phyloP scores from a whole-genome alignment of 2,113 vertebrate genomes.

The Vicugna pacos region DNA sequence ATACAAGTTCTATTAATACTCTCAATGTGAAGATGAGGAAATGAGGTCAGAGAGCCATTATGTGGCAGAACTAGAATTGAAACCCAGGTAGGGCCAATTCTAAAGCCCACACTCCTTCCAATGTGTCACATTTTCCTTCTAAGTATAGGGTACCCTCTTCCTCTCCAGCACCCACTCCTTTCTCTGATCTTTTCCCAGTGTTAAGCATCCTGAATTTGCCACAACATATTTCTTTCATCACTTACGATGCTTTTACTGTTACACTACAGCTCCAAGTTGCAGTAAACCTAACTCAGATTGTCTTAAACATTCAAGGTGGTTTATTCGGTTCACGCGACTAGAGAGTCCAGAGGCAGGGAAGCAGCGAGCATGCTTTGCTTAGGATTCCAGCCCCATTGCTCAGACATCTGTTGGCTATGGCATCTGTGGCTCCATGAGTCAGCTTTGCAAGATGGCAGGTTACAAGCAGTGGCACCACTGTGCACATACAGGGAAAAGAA shows the following conservation, averaged over 20 bases:
- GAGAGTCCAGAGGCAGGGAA: neutral
- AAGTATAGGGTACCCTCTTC: neutral
- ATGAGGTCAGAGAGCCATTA: neutral
- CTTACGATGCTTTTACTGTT: neutral
- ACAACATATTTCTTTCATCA: neutral
- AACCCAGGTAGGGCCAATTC: neutral
- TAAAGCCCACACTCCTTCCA: neutral
- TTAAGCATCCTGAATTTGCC: neutral
- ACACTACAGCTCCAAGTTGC: neutral
- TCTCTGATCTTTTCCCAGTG: neutral
- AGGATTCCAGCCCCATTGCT: neutral
- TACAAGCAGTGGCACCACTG: neutral
- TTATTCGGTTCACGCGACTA: neutral
- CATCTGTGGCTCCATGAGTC: neutral
- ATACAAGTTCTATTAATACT: neutral
- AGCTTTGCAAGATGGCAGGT: neutral
- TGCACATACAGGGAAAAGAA: neutral
- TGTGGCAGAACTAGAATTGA: constrained; percentile 6
- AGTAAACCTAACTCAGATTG: constrained; percentile 10
- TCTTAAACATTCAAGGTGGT: neutral
- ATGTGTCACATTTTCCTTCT: neutral
- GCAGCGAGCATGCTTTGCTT: neutral
- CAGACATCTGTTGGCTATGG: neutral
- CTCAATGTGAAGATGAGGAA: constrained; percentile 12
- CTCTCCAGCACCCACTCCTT: neutral